Conservation (phyloP, 2,888 invertebrate species). For the Ophioninae sp. region DNA sequence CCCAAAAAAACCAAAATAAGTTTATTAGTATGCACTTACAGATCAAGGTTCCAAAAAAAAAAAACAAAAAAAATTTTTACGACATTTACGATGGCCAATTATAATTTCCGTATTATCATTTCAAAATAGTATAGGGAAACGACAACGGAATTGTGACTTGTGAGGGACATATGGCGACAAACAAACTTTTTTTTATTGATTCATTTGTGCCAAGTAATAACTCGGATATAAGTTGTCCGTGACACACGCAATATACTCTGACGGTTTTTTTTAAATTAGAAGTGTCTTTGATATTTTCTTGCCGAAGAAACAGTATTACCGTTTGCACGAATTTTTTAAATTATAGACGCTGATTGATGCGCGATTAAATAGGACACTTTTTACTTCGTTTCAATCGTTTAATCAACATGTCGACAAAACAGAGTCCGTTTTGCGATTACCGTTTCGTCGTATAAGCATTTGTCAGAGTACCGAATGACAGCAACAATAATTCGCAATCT, state of each 20-base stretch:
- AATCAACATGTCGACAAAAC: no score
- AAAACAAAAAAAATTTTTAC: neutral
- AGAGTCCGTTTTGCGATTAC: constrained; percentile 6
- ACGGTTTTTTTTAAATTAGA: neutral
- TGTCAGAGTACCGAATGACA: constrained; percentile 32
- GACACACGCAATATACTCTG: neutral
- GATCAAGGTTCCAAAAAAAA: neutral
- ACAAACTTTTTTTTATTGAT: neutral
- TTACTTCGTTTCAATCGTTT: no score
- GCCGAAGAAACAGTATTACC: neutral
- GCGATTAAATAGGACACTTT: no score
- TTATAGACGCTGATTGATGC: no score
- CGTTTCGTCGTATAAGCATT: constrained; percentile 58
- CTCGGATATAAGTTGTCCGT: neutral
- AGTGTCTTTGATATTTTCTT: neutral
- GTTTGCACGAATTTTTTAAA: no score
- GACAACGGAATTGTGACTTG: neutral
- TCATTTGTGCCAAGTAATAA: neutral
- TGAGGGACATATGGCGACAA: neutral
- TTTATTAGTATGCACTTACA: no score
- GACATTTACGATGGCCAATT: neutral
- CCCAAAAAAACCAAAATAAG: no score
- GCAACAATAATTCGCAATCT: constrained; percentile 54
- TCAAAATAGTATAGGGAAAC: neutral
- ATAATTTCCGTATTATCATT: neutral